Base-by-base conservation (phyloP, 2,797 vertebrate species). In the Alauda arvensis region DNA sequence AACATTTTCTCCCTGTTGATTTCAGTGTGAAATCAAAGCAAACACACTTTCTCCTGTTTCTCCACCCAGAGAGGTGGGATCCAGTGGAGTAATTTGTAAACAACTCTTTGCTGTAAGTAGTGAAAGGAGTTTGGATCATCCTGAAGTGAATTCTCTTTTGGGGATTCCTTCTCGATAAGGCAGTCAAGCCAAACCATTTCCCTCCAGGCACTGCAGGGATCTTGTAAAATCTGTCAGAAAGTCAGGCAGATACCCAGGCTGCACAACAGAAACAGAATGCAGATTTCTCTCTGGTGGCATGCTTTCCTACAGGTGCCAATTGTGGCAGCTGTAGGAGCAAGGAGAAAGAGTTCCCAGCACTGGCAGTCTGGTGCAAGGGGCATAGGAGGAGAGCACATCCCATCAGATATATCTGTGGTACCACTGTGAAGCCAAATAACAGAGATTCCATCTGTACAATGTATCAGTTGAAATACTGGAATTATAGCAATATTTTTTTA, bases 361-460 rank as follows among this genome's bases (percentile, higher is more conserved):
- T 12, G 25, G 19, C 62, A 56, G 49, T 13, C 28, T 43, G n/a
- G 24, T 17, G 43, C 76, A 52, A 31, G 42, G 15, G 29, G 5
- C 52, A 43, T 1, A 19, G 43, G 8, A 55, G 60, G 37, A 40
- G 21, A 70, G 29, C 1, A 4, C 24, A 33, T 25, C 40, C n/a
- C 24, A 25, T 48, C 26, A 24, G n/a, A 28, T 12, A 7, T 2
- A 6, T 25, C 20, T 0, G 0, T 18, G 34, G 18, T 26, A 45
- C 55, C 34, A 8, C n/a, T 1, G 9, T 29, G 62, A 70, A 53
- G 34, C 25, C 6, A 4, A 46, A 3, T 6, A 62, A 56, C 18
- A 80, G 66, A n/a, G 18, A 52, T 21, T 56, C 46, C 43, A 55
- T 8, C 45, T 25, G 12, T 37, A 48, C 18, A 55, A 29, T 13